phyloP scores from a whole-genome alignment of 2,888 invertebrate genomes.

The Noctua fimbriata region DNA sequence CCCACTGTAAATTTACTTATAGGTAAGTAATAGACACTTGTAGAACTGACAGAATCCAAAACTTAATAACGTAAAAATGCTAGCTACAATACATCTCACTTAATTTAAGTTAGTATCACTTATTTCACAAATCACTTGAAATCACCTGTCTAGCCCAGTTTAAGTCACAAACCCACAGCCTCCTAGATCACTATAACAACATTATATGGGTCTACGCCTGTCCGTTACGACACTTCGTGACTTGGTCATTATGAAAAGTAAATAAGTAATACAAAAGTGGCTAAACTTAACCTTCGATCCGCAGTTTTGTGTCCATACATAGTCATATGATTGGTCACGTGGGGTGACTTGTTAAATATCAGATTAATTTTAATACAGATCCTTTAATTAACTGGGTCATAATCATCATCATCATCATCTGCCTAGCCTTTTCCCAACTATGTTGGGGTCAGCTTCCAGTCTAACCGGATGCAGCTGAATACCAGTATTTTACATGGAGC shows the following conservation, averaged over 20 bases:
- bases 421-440: too few species aligned
- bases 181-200: background rate
- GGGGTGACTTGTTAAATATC: background rate
- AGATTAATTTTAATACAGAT: background rate
- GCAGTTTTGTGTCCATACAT: conserved; percentile 12
- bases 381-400: background rate
- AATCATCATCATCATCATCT: too few species aligned
- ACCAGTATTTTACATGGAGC: too few species aligned
- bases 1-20: background rate
- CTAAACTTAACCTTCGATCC: conserved; percentile 39
- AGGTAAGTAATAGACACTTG: background rate
- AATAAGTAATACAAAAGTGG: conserved; percentile 14
- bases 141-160: background rate
- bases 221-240: conserved; percentile 29
- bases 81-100: background rate
- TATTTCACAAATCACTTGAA: conserved; percentile 17
- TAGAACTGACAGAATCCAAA: background rate
- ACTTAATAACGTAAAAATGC: background rate
- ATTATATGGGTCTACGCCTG: background rate
- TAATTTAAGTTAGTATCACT: background rate
- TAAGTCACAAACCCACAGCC: background rate
- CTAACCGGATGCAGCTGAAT: too few species aligned
- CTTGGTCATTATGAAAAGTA: conserved; percentile 20
- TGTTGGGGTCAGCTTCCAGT: too few species aligned
- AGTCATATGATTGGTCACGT: conserved; percentile 43